A percentile compares a stretch with the other conserved stretches of the same genome.
phyloP scores from a whole-genome alignment of 2,888 invertebrate genomes.

The Pristionchus arcanus region DNA sequence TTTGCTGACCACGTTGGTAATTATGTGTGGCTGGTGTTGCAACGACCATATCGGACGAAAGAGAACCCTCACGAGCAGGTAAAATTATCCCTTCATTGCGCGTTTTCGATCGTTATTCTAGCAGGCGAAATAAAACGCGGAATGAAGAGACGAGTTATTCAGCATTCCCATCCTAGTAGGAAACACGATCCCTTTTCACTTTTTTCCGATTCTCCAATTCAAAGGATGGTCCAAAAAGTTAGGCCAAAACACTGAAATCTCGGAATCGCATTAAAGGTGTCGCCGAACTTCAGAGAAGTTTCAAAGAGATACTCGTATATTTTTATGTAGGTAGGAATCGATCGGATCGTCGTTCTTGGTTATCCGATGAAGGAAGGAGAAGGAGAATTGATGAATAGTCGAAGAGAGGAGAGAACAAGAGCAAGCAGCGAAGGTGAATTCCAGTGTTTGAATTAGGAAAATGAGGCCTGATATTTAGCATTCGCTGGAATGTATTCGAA shows the following conservation, averaged over 20 bases:
- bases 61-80: conserved; percentile 65
- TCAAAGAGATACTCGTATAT: background rate
- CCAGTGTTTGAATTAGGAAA: background rate
- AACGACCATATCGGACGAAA: conserved; percentile 62
- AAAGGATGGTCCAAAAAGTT: too few species aligned
- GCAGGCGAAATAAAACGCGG: too few species aligned
- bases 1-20: conserved; percentile 73
- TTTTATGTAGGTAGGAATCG: conserved; percentile 45
- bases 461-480: too few species aligned
- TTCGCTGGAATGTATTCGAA: too few species aligned
- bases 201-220: too few species aligned
- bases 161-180: too few species aligned
- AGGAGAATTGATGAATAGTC: background rate
- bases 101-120: too few species aligned
- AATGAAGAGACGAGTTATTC: background rate
- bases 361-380: conserved; percentile 49
- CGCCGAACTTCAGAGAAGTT: background rate
- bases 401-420: conserved; percentile 6
- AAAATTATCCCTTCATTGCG: too few species aligned
- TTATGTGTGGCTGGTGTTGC: conserved; percentile 71
- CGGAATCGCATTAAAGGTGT: background rate
- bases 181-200: too few species aligned
- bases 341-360: conserved; percentile 53
- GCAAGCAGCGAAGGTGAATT: conserved; percentile 19
- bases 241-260: background rate